phyloP scores from a whole-genome alignment of 2,113 vertebrate species.

The Toxotes chatareus region DNA sequence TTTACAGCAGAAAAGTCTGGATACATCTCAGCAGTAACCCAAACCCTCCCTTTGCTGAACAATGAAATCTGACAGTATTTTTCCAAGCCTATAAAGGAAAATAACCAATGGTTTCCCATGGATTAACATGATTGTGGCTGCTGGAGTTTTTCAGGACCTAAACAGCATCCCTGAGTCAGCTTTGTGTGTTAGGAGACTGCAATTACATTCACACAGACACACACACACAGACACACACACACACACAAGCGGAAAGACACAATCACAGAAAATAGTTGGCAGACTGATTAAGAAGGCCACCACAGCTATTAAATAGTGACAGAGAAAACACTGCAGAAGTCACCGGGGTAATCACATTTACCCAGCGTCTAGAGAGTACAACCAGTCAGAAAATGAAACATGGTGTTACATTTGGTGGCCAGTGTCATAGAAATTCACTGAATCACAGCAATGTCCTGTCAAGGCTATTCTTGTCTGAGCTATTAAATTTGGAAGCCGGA shows the following conservation, averaged over 20 bases:
- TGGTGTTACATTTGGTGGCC: slow-evolving; percentile 43
- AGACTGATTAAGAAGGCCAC: slow-evolving; percentile 46
- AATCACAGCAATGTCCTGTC: slow-evolving; percentile 71
- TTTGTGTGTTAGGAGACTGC: slow-evolving; percentile 8
- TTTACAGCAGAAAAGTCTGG: slow-evolving; percentile 13
- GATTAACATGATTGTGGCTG: slow-evolving; percentile 33
- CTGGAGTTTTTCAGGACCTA: slow-evolving; percentile 23
- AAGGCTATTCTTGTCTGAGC: slow-evolving; percentile 76
- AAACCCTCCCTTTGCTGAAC: background rate
- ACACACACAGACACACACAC: background rate
- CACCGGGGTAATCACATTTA: slow-evolving; percentile 53
- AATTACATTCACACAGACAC: slow-evolving; percentile 6
- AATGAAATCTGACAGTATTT: background rate
- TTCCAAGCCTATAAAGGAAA: background rate
- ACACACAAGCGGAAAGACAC: background rate
- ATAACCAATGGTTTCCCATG: slow-evolving; percentile 18
- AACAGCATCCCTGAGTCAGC: slow-evolving; percentile 48
- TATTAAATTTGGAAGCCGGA: slow-evolving; percentile 72
- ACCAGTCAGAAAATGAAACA: slow-evolving; percentile 42
- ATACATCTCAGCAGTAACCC: background rate
- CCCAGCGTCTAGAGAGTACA: slow-evolving; percentile 21
- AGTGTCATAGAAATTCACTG: slow-evolving; percentile 57
- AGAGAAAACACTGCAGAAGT: slow-evolving; percentile 44
- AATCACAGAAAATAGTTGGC: slow-evolving; percentile 53
- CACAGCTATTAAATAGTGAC: slow-evolving; percentile 50